A percentile compares a stretch with the other conserved stretches of the same genome.
Evolutionary conservation across 2,888 invertebrate genomes (phyloP).

Genomic region (Drepana falcataria): DNA sequence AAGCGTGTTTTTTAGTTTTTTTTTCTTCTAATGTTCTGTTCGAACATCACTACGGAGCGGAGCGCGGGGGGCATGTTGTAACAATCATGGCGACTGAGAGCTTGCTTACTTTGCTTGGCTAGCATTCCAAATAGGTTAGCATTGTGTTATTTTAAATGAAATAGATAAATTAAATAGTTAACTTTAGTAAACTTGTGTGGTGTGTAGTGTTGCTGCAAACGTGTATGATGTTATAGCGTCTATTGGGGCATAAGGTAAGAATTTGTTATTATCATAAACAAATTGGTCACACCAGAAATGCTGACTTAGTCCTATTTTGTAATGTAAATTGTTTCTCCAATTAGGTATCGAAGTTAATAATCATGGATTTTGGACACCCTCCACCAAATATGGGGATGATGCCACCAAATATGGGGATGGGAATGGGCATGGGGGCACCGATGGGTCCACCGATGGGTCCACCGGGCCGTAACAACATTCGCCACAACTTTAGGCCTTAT

Average conservation of each 20-base stretch:
- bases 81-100: constrained; percentile 26
- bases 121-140: constrained; percentile 54
- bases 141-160: constrained; percentile 39
- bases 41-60: no score
- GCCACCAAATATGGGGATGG: constrained; percentile 59
- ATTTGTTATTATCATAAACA: constrained; percentile 12
- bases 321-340: constrained; percentile 58
- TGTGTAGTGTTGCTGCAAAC: constrained; percentile 40
- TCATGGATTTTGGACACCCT: constrained; percentile 73
- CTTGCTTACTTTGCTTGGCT: constrained; percentile 35
- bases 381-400: constrained; percentile 68
- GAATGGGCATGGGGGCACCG: constrained; percentile 44
- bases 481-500: constrained; percentile 72
- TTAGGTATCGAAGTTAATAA: constrained; percentile 68
- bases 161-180: constrained; percentile 35
- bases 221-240: constrained; percentile 62
- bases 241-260: constrained; percentile 57
- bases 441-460: constrained; percentile 30
- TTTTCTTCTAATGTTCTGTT: no score
- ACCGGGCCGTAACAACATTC: constrained; percentile 66
- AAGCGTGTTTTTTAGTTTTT: no score
- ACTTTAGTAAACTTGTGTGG: constrained; percentile 36
- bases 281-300: constrained; percentile 18
- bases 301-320: constrained; percentile 29
- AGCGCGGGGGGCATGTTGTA: no score